A percentile compares a stretch with the other conserved stretches of the same genome.
Conservation (phyloP, 2,888 invertebrate genomes). For the Emesis furor region DNA sequence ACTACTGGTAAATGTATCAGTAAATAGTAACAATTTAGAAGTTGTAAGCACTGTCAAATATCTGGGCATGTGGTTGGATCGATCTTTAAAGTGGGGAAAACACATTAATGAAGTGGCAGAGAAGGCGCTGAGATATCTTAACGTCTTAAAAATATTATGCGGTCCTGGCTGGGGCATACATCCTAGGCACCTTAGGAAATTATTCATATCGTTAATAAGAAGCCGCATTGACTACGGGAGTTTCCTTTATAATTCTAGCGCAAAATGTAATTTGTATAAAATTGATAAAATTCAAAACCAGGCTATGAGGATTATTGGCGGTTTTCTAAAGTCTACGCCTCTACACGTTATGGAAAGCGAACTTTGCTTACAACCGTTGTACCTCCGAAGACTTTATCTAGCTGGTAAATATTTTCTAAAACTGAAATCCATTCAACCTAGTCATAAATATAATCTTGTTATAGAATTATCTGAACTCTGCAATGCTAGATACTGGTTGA, state of each 20-base stretch:
- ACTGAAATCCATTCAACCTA: not conserved
- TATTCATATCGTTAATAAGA: not conserved
- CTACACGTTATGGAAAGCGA: not conserved
- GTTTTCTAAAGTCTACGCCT: not conserved
- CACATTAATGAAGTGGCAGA: not conserved
- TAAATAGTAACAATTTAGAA: not conserved
- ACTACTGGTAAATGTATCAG: not conserved
- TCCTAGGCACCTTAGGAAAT: not conserved
- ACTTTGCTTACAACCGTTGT: not conserved
- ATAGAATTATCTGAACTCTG: not conserved
- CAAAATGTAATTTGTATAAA: not conserved
- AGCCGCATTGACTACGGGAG: not conserved
- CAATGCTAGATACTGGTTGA: not conserved
- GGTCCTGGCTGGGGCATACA: not conserved
- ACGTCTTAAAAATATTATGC: not conserved
- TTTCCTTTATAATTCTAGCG: not conserved
- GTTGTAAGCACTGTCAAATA: not conserved
- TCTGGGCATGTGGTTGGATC: constrained; percentile 2
- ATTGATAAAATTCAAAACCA: not conserved
- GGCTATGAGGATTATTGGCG: not conserved
- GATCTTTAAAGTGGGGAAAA: not conserved
- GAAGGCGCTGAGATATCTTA: not conserved
- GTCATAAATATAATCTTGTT: too few species aligned
- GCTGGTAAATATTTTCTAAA: not conserved
- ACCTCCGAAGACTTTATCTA: not conserved